These are phyloP conservation scores for Spermophilus dauricus DNA, from an alignment of 2,113 vertebrate species.

Conservation along the genomic window DNA sequence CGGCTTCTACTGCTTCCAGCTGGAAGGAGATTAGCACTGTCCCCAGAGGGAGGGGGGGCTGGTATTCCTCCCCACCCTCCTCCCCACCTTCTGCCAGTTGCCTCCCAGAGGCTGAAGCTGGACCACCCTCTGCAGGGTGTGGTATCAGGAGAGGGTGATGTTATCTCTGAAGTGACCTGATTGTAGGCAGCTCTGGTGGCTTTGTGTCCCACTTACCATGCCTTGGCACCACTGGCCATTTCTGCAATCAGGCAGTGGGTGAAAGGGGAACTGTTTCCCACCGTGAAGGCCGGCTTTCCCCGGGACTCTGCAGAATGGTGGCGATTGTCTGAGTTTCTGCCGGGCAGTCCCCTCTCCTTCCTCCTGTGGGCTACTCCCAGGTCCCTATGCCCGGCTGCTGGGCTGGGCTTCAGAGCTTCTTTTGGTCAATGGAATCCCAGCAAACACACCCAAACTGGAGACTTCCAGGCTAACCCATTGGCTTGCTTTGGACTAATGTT, in stretches of 20 bases:
- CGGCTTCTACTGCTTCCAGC: not conserved
- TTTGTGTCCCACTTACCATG: not conserved
- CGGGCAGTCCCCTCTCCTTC: not conserved
- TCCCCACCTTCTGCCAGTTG: not conserved
- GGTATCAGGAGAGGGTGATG: not conserved
- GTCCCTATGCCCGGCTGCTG: not conserved
- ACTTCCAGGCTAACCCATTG: not conserved
- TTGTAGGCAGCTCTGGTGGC: not conserved
- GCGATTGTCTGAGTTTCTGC: not conserved
- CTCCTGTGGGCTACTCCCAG: not conserved
- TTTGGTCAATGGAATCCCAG: not conserved
- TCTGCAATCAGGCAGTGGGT: not conserved
- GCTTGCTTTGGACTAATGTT: not conserved
- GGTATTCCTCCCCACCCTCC: not conserved
- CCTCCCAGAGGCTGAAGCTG: not conserved
- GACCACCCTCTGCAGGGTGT: not conserved
- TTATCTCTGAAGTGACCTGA: constrained; percentile 30
- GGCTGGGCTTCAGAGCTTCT: not conserved
- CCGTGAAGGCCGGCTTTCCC: not conserved
- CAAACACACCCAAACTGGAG: not conserved
- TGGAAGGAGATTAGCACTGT: not conserved
- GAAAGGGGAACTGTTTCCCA: not conserved
- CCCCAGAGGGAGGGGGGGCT: not conserved
- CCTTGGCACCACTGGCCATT: not conserved
- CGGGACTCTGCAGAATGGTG: not conserved